Evolutionary conservation across 2,797 vertebrate species (phyloP), one percentile per base, ranked within the genome.

Genomic region (Rhinoraja longicauda): DNA sequence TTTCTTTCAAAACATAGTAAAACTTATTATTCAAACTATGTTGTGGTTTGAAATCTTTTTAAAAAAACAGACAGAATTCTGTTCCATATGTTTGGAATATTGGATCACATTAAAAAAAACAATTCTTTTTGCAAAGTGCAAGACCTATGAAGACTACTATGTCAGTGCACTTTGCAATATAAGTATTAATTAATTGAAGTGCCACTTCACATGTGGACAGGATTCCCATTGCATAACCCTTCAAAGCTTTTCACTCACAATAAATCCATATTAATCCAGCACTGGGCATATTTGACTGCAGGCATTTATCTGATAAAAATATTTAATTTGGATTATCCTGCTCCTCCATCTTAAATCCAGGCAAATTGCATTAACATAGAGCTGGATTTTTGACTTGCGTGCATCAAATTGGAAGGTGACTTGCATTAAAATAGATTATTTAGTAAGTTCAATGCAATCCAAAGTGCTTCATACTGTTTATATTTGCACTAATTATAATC

Each of bases 1-100:
- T 53, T 73, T 32, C 10, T 45, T 73, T 91, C 90, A 72, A 91
- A 91, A 53, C 67, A 91, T 7, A 53, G 91, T 90, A 90, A 72
- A 90, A 70, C 64, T 90, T 64, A 90, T 32, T 73, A 91, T 73
- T 26, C 36, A 10, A 91, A 70, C 70, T 72, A 91, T 72, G 36
- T 15, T 91, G 90, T 73, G 90, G 70, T 73, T 88, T 73, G 90
- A 91, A 91, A 72, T 12, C n/a, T 45, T 39, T 21, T 39, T 21
- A 4, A 36, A 78, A 13, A 45, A 73, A 45, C 36, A 91, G 17
- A 92, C 26, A n/a, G 90, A 39, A 72, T 91, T 91, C 64, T 91
- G 39, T 53, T 75, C 72, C 21, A 67, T 53, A 73, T 91, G 67
- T 53, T 91, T 53, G 39, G 45, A 45, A 88, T 64, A 88, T 64